Evolutionary conservation across 2,888 invertebrate genomes (phyloP).

Genomic region (Zele albiditarsus): DNA sequence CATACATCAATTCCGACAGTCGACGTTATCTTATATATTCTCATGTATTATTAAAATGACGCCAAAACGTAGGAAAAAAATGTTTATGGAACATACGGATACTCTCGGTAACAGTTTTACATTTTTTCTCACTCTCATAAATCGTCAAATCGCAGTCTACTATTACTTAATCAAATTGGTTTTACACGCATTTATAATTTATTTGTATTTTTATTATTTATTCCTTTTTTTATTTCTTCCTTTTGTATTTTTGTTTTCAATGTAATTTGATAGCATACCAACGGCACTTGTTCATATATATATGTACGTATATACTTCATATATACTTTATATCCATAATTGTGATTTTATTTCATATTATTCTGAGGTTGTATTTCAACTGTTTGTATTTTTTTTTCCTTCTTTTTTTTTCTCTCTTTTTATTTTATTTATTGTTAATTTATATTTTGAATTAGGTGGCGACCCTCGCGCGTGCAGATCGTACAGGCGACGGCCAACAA

Average conservation of each 20-base stretch:
- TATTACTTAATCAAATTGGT: not conserved
- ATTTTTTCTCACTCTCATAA: not conserved
- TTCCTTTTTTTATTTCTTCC: slow-evolving; percentile 5
- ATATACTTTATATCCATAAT: slow-evolving; percentile 29
- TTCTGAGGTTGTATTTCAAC: not conserved
- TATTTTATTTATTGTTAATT: slow-evolving; percentile 42
- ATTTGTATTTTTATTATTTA: slow-evolving; percentile 2
- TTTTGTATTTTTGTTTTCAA: slow-evolving; percentile 21
- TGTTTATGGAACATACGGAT: not conserved
- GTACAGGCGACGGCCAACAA: slow-evolving; percentile 48
- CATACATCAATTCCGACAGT: slow-evolving; percentile 28
- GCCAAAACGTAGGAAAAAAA: slow-evolving; percentile 10
- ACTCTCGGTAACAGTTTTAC: not conserved
- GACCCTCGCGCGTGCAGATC: slow-evolving; percentile 67
- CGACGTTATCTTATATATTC: slow-evolving; percentile 26
- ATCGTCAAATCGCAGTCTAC: not conserved
- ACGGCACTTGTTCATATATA: slow-evolving; percentile 41
- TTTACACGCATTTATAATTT: slow-evolving; percentile 20
- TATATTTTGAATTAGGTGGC: slow-evolving; percentile 53
- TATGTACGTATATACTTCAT: slow-evolving; percentile 30
- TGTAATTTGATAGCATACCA: slow-evolving; percentile 24
- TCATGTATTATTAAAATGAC: slow-evolving; percentile 12
- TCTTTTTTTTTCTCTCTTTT: slow-evolving; percentile 33
- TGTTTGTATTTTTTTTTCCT: slow-evolving; percentile 13
- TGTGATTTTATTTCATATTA: not conserved